Base-by-base conservation (phyloP, 2,888 invertebrate genomes). In the Lathronympha strigana region DNA sequence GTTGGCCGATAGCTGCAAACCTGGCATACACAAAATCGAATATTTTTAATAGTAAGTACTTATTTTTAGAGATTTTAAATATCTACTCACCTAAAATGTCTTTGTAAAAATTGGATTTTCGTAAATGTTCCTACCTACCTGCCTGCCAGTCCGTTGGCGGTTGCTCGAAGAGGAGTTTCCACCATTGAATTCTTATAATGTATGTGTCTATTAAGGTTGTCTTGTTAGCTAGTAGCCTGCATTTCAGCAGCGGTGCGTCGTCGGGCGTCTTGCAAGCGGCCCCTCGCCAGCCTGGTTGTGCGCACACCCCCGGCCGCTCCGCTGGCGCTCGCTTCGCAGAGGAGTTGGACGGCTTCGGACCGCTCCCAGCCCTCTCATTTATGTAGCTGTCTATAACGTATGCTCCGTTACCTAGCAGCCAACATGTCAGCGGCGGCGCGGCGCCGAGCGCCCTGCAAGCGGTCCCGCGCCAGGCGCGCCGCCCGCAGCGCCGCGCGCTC, bases 401-500 rank as follows among this genome's bases (percentile, higher is more conserved):
- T n/a, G n/a, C n/a, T n/a, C n/a, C n/a, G 13, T 31, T 28, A 88
- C 90, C 90, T 84, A 3, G 88, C 83, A 0, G 86, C 85, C 2
- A 91, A 82, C 83, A 87, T 74, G 38, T 82, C 80, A 0, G 91
- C 90, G n/a, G 90, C 90, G 15, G 72, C 74, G 0, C 74, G 69
- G 58, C 47, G 73, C 1, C 72, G 66, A 0, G 69, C 69, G 3
- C 76, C 80, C 13, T 76, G 82, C 72, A 92, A 78, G 15, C 88
- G 88, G 74, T 92, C 92, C 3, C 92, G 71, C 1, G 92, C 92
- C 0, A 92, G 78, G 0, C 92, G 69, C 0, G 92, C 92, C 8
- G 91, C 92, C 0, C 92, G 78, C 63, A 92, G 74, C 6, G 91
- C 90, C 1, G 92, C 92, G 0, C 92, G 85, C 82, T 92, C 92